Evolutionary conservation across 2,797 vertebrate species (phyloP).

Genomic region (Apodemus agrarius): DNA sequence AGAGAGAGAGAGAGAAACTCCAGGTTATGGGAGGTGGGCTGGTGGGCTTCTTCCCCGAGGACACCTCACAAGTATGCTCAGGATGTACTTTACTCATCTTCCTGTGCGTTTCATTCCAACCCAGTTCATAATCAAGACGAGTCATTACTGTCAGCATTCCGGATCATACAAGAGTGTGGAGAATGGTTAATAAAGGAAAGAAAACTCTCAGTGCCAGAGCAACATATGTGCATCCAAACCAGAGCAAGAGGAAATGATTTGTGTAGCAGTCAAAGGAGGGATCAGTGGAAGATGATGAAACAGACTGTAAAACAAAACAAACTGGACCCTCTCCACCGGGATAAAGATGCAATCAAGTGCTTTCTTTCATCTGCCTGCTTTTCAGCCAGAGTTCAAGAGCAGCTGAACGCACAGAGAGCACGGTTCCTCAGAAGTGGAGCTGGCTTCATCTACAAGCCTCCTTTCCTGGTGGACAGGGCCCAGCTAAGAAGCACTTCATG

Average conservation of each 20-base stretch:
- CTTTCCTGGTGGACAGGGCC: background rate
- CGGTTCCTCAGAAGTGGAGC: background rate
- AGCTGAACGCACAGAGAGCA: background rate
- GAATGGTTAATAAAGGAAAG: background rate
- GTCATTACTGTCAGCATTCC: background rate
- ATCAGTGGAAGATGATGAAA: slow-evolving; percentile 40
- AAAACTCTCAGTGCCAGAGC: background rate
- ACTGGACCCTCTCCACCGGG: background rate
- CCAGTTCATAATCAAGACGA: background rate
- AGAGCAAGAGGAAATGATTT: slow-evolving; percentile 24
- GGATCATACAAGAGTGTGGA: background rate
- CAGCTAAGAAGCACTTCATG: background rate
- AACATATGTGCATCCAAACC: background rate
- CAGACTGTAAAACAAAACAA: background rate
- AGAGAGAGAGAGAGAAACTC: background rate
- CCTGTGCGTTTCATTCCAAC: background rate
- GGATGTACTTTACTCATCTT: background rate
- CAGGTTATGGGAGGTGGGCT: background rate
- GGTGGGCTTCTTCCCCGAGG: background rate
- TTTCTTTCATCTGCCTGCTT: background rate
- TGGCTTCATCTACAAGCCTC: background rate
- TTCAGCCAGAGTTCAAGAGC: background rate
- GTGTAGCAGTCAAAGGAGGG: background rate
- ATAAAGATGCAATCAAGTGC: slow-evolving; percentile 29
- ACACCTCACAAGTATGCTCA: background rate